Conservation (phyloP, 2,113 vertebrate genomes). For the Hepsetus odoe region DNA sequence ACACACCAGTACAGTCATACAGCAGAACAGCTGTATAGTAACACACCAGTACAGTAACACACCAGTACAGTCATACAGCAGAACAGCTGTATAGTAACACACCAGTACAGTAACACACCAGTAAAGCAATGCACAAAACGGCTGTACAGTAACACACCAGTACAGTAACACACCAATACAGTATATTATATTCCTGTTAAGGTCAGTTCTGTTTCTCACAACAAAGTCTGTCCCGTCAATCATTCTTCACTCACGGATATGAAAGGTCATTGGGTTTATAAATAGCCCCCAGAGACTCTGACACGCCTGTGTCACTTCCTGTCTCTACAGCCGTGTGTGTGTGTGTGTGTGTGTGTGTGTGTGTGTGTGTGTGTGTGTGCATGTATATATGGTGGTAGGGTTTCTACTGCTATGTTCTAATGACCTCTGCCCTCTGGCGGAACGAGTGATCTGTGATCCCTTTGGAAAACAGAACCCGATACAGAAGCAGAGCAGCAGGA, state of each 20-base stretch:
- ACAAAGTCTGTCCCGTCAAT: conserved; percentile 42
- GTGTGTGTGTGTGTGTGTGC: background rate
- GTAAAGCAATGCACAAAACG: too few species aligned
- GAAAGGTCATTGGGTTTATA: conserved; percentile 52
- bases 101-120: too few species aligned
- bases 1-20: background rate
- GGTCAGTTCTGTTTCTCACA: conserved; percentile 27
- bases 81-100: too few species aligned
- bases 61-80: too few species aligned
- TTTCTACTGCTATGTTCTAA: background rate
- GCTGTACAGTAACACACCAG: too few species aligned
- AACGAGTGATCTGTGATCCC: conserved; percentile 11
- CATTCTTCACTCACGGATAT: conserved; percentile 28
- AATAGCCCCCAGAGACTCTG: conserved; percentile 34
- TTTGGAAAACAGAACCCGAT: background rate
- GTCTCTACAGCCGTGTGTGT: conserved; percentile 6
- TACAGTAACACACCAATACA: background rate
- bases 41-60: background rate
- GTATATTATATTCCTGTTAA: too few species aligned
- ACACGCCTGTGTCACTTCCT: conserved; percentile 46
- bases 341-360: background rate
- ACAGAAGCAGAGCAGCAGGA: conserved; percentile 8
- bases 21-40: too few species aligned
- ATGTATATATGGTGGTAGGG: background rate
- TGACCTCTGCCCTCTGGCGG: conserved; percentile 32